These are phyloP conservation scores for Fragum whitleyi DNA, from an alignment of 2,888 invertebrate species.

Conservation along the genomic window DNA sequence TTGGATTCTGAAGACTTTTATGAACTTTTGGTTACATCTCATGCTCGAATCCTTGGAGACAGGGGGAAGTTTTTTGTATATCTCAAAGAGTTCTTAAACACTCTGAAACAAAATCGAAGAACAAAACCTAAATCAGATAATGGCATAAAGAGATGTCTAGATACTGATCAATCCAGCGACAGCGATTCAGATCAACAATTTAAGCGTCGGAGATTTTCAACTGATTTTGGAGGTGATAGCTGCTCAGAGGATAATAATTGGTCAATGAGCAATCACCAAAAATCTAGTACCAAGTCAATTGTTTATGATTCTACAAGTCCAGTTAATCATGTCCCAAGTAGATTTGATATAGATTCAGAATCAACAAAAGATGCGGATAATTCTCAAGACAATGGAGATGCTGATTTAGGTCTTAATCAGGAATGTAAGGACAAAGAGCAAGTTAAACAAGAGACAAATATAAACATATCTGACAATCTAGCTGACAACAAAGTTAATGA, in stretches of 20 bases:
- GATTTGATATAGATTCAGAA: too few species aligned
- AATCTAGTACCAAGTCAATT: not conserved
- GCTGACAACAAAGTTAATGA: too few species aligned
- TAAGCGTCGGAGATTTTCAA: not conserved
- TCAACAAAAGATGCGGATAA: too few species aligned
- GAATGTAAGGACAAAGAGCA: too few species aligned
- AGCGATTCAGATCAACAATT: not conserved
- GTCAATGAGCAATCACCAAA: not conserved
- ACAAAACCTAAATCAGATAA: not conserved
- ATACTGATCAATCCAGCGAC: constrained; percentile 15
- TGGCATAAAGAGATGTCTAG: not conserved
- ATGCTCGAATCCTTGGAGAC: constrained; percentile 68
- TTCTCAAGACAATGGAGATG: too few species aligned
- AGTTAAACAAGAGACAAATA: too few species aligned
- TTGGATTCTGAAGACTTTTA: constrained; percentile 69
- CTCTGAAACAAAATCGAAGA: constrained; percentile 67
- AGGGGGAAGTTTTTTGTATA: constrained; percentile 72
- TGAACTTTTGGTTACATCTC: constrained; percentile 58
- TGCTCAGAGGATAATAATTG: not conserved
- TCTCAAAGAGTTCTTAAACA: constrained; percentile 74
- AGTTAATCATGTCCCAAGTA: too few species aligned
- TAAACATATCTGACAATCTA: too few species aligned
- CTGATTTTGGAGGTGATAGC: not conserved
- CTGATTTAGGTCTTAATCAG: too few species aligned
- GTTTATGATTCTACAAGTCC: not conserved